A percentile compares a stretch with the other conserved stretches of the same genome.
Evolutionary conservation across 2,888 invertebrate species (phyloP).

Genomic region (Philonicus albiceps): DNA sequence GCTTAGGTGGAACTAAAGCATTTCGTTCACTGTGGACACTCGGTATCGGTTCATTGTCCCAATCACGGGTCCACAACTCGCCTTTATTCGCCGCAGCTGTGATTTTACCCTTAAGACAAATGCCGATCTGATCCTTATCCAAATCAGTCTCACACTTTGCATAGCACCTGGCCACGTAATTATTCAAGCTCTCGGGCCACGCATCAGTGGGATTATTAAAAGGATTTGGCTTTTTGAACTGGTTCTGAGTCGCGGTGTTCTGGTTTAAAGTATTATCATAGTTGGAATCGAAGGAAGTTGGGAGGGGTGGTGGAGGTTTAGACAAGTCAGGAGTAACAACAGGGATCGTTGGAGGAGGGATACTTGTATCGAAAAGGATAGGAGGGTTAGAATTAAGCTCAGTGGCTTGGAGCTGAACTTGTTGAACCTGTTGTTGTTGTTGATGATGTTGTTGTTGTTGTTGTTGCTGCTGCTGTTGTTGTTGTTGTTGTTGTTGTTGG

Average conservation of each 20-base stretch:
- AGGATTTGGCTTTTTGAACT: constrained; percentile 58
- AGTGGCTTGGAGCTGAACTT: not conserved
- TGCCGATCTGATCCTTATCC: constrained; percentile 94
- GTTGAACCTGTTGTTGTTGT: constrained; percentile 57
- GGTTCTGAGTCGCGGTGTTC: constrained; percentile 55
- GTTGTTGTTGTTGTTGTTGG: constrained; percentile 57
- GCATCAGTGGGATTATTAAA: constrained; percentile 70
- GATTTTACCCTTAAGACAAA: constrained; percentile 92
- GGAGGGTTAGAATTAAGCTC: not conserved
- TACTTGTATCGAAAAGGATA: constrained; percentile 47
- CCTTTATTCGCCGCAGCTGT: constrained; percentile 89
- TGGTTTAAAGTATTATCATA: not conserved
- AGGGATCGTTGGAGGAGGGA: constrained; percentile 61
- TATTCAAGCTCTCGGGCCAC: constrained; percentile 82
- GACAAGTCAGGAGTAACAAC: constrained; percentile 55
- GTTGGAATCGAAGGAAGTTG: constrained; percentile 46
- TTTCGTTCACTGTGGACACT: constrained; percentile 82
- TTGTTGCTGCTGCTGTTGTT: constrained; percentile 28
- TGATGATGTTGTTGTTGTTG: constrained; percentile 56
- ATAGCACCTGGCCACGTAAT: constrained; percentile 92
- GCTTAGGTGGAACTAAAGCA: constrained; percentile 67
- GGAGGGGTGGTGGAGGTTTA: constrained; percentile 59
- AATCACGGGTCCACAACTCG: constrained; percentile 88
- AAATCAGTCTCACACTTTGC: constrained; percentile 85
- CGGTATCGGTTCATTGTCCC: constrained; percentile 93